These are phyloP conservation scores for Micronycteris hirsuta DNA, from an alignment of 2,113 vertebrate species.

Conservation along the genomic window DNA sequence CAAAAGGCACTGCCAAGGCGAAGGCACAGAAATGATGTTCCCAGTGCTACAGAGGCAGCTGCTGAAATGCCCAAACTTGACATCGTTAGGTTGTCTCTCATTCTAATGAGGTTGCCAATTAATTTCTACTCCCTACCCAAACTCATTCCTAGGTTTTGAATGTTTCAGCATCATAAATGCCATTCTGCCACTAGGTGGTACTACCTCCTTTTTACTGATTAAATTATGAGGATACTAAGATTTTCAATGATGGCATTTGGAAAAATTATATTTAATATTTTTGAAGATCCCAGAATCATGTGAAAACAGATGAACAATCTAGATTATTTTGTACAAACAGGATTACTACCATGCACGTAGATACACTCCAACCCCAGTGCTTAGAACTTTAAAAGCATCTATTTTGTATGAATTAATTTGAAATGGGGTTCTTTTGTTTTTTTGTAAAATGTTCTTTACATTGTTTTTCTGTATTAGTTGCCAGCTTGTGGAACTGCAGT, in stretches of 20 bases:
- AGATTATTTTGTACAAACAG: neutral
- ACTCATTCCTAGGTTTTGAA: neutral
- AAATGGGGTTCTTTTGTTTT: neutral
- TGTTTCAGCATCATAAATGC: neutral
- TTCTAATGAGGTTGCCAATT: neutral
- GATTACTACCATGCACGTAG: neutral
- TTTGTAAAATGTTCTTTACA: neutral
- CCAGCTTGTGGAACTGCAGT: neutral
- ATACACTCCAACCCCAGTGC: neutral
- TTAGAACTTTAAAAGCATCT: neutral
- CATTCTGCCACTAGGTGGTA: constrained; percentile 77
- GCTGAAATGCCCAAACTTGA: neutral
- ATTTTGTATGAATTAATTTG: neutral
- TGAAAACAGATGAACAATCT: neutral
- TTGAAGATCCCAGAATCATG: neutral
- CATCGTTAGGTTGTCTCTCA: neutral
- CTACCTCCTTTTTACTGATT: constrained; percentile 42
- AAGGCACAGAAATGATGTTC: neutral
- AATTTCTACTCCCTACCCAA: neutral
- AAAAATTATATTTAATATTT: constrained; percentile 31
- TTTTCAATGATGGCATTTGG: neutral
- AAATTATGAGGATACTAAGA: neutral
- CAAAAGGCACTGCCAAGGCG: neutral
- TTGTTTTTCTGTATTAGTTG: neutral
- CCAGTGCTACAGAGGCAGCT: neutral